Evolutionary conservation across 2,797 vertebrate species (phyloP).

Genomic region (Loriculus beryllinus): DNA sequence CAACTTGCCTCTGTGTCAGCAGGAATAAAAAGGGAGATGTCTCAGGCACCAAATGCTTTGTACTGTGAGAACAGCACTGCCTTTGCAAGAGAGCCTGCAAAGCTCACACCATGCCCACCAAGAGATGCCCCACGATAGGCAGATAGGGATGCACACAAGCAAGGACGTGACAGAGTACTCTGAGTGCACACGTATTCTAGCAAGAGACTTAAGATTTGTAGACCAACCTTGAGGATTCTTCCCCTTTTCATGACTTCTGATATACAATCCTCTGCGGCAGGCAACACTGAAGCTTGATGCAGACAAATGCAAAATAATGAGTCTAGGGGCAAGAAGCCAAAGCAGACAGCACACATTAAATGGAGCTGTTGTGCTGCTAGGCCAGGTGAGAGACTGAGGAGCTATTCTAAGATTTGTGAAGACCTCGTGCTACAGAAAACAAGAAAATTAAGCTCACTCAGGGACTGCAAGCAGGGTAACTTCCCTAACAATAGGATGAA

Average conservation of each 20-base stretch:
- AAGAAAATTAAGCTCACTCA: background rate
- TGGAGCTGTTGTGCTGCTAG: background rate
- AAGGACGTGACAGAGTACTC: background rate
- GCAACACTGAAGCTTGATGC: background rate
- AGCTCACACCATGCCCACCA: background rate
- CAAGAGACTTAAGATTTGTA: background rate
- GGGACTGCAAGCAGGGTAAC: background rate
- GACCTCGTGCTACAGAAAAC: background rate
- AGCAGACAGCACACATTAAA: background rate
- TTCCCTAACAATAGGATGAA: background rate
- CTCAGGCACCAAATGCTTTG: background rate
- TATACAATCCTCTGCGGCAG: background rate
- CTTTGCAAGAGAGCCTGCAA: background rate
- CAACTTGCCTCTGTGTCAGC: background rate
- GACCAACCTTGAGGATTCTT: background rate
- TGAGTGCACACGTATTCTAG: background rate
- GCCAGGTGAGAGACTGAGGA: background rate
- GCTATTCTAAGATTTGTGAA: background rate
- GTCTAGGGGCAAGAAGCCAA: slow-evolving; percentile 20
- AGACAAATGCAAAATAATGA: slow-evolving; percentile 7
- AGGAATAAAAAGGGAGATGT: background rate
- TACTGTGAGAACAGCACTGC: rapidly evolving
- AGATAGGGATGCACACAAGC: background rate
- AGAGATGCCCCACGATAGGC: background rate
- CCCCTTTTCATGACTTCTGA: background rate